Evolutionary conservation across 2,797 vertebrate genomes (phyloP), one percentile per base, ranked within the genome.

Genomic region (Cryptoblepharus egeriae): DNA sequence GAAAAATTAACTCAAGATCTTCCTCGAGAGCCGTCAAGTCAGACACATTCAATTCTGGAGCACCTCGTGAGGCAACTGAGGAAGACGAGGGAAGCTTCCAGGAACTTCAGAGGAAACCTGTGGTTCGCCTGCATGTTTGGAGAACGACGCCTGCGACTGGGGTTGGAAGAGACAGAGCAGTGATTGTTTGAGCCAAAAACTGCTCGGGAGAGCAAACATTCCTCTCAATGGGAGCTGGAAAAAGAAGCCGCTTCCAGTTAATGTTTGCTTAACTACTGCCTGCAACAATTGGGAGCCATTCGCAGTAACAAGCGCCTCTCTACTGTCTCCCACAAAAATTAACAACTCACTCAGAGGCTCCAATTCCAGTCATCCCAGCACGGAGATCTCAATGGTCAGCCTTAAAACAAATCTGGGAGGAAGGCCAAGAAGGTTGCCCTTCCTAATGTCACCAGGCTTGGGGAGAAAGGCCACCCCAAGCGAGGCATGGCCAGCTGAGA

Each of bases 121-220:
- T 45, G 45, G 28, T 61, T 74, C 28, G 52, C 49, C 28, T 45
- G 60, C 12, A 45, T 70, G 58, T 79, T 79, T 37, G n/a, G 63
- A 68, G 70, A 69, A 86, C 49, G 57, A 57, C 73, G 7, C n/a
- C 35, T 69, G 35, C 65, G 45, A 26, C 64, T 39, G 28, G 57
- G 63, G 12, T 63, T 8, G 86, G 83, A 90, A 83, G 84, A 67
- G 85, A 70, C 73, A 76, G 75, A 49, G 1, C n/a, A 84, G 26
- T 69, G 75, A 69, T 81, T 71, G 37, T 2, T 28, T 76, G 83
- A 87, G 85, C 81, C 83, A 16, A 68, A 49, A 58, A 75, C 80
- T 78, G 11, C 28, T n/a, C 85, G 68, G 85, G 64, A 45, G 22
- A 77, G 72, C 83, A 89, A 82, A 58, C 1, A 71, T 72, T 85